These are phyloP conservation scores for Luidia sarsii DNA, from an alignment of 53 echinoderm and acorn worm species.

Conservation along the genomic window DNA sequence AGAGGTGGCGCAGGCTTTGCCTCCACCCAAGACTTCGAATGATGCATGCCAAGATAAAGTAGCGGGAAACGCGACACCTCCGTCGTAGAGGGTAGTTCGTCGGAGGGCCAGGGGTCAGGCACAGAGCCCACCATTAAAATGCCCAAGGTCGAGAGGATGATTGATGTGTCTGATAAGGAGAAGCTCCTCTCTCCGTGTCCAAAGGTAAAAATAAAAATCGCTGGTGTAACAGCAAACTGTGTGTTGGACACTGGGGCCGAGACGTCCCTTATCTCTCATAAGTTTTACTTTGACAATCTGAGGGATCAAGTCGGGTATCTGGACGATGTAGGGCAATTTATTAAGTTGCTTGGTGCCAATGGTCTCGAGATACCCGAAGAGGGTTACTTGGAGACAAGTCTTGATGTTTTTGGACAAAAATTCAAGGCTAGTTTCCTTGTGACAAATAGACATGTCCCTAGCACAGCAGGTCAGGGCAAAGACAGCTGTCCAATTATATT, in stretches of 20 bases:
- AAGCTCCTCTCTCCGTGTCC: neutral
- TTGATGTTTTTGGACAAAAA: neutral
- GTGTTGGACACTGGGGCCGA: neutral
- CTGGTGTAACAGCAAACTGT: neutral
- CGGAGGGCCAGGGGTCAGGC: neutral
- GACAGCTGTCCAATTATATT: too few species aligned
- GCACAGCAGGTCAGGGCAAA: neutral
- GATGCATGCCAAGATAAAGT: neutral
- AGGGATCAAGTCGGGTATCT: neutral
- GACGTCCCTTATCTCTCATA: neutral
- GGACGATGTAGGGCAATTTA: neutral
- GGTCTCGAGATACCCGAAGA: neutral
- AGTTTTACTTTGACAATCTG: neutral
- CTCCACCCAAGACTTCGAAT: neutral
- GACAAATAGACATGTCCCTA: neutral
- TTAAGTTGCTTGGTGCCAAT: neutral
- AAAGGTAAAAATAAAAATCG: neutral
- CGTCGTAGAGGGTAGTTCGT: slow-evolving; percentile 2
- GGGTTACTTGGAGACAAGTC: neutral
- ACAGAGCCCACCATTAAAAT: neutral
- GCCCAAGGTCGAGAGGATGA: neutral
- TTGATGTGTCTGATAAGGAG: neutral
- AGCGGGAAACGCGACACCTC: neutral
- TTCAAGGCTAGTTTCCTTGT: neutral
- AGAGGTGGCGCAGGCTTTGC: neutral